These are phyloP conservation scores for Chelonus insularis DNA, from an alignment of 1,140 invertebrate genomes.

Conservation along the genomic window DNA sequence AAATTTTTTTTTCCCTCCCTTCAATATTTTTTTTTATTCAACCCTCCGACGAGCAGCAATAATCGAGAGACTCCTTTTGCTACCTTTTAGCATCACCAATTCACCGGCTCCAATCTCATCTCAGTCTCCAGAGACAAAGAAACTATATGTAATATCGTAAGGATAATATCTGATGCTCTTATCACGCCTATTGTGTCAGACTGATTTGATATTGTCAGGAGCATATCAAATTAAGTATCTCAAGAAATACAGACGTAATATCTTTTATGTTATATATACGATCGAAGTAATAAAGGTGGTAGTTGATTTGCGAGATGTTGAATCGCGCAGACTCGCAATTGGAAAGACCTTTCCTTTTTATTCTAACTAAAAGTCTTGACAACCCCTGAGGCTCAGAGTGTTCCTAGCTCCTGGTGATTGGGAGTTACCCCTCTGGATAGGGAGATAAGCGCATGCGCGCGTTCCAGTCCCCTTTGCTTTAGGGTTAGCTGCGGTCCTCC, in stretches of 20 bases:
- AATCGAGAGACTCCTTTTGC: not conserved
- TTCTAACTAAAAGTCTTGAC: slow-evolving; percentile 39
- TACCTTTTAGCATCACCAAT: slow-evolving; percentile 25
- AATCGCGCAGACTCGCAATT: slow-evolving; percentile 9
- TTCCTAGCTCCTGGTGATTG: slow-evolving; percentile 60
- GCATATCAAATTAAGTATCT: not conserved
- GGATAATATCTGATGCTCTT: not conserved
- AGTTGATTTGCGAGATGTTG: not conserved
- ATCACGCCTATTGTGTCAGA: not conserved
- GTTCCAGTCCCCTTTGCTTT: slow-evolving; percentile 51
- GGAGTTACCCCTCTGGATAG: slow-evolving; percentile 55
- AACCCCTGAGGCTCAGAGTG: slow-evolving; percentile 48
- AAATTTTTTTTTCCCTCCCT: not conserved
- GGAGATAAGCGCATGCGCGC: slow-evolving; percentile 47
- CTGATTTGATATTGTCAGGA: not conserved
- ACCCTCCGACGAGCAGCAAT: not conserved
- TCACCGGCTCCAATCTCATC: slow-evolving; percentile 23
- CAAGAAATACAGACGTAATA: too few species aligned
- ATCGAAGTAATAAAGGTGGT: not conserved
- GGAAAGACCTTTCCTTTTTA: slow-evolving; percentile 8
- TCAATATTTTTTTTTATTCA: slow-evolving; percentile 6
- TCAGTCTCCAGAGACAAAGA: slow-evolving; percentile 10
- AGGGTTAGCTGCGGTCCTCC: slow-evolving; percentile 60
- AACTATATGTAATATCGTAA: not conserved
- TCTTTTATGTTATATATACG: too few species aligned